Evolutionary conservation across 1,140 invertebrate genomes (phyloP).

Genomic region (Neodiprion lecontei): DNA sequence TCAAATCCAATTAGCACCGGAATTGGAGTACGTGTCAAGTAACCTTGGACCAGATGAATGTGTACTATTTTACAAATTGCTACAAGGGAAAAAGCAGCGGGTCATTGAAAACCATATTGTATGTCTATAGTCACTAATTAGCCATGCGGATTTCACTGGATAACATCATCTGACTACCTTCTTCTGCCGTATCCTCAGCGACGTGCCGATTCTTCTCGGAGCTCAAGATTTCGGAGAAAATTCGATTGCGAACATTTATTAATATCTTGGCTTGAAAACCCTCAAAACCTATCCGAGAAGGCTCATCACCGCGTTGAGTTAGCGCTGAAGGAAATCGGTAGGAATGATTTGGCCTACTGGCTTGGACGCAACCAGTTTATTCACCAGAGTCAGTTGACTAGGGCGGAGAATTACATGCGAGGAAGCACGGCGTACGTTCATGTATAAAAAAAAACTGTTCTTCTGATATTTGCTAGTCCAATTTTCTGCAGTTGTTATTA

Average conservation of each 20-base stretch:
- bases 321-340: conserved; percentile 22
- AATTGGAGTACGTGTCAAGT: conserved; percentile 20
- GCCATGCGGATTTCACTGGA: background rate
- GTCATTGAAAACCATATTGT: no score
- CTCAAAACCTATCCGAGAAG: background rate
- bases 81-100: background rate
- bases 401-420: background rate
- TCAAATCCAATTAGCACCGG: conserved; percentile 12
- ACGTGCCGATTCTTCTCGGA: no score
- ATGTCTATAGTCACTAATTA: no score
- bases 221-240: conserved; percentile 1
- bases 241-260: conserved; percentile 14
- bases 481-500: no score
- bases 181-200: no score
- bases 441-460: background rate
- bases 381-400: background rate
- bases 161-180: background rate
- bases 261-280: conserved; percentile 20
- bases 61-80: conserved; percentile 18
- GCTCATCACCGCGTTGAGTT: conserved; percentile 15
- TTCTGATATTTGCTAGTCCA: no score
- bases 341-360: conserved; percentile 21
- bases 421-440: conserved; percentile 1
- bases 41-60: conserved; percentile 19
- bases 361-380: background rate